Conservation (phyloP, 2,113 vertebrate species). For the Patagioenas fasciata region DNA sequence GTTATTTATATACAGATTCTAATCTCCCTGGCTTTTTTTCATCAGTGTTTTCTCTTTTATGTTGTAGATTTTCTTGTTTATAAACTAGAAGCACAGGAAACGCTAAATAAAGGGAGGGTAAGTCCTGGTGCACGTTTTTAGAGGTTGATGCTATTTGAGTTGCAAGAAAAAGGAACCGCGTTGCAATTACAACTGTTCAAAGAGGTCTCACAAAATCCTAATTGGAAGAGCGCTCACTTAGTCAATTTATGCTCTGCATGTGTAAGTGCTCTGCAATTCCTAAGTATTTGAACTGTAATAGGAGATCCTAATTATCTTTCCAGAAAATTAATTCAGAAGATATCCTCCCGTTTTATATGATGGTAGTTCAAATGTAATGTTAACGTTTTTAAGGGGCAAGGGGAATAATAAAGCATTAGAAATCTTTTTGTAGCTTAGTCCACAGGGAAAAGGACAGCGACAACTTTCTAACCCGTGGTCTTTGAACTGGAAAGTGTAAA, state of each 20-base stretch:
- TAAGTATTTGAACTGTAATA: not conserved
- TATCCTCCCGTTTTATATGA: not conserved
- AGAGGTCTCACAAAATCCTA: constrained; percentile 8
- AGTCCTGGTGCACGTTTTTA: constrained; percentile 44
- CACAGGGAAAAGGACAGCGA: not conserved
- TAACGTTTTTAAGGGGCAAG: not conserved
- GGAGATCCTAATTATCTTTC: not conserved
- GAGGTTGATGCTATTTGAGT: not conserved
- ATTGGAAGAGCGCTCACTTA: constrained; percentile 8
- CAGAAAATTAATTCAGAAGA: constrained; percentile 32
- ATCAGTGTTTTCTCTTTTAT: constrained; percentile 21
- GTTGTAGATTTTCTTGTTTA: constrained; percentile 92
- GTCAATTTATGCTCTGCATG: not conserved
- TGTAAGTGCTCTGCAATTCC: not conserved
- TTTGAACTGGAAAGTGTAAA: constrained; percentile 27
- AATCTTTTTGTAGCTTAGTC: not conserved
- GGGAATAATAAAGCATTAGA: not conserved
- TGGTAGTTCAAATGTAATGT: not conserved
- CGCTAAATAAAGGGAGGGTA: constrained; percentile 97
- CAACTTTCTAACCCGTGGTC: not conserved
- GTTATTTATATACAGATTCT: not conserved
- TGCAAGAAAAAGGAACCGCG: constrained; percentile 7
- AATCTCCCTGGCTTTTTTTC: not conserved
- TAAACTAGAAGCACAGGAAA: constrained; percentile 95
- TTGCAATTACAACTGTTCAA: not conserved